Percentiles rank a stretch among this genome's conserved stretches.
Conservation (phyloP, 2,113 vertebrate genomes). For the Phrynosoma platyrhinos region DNA sequence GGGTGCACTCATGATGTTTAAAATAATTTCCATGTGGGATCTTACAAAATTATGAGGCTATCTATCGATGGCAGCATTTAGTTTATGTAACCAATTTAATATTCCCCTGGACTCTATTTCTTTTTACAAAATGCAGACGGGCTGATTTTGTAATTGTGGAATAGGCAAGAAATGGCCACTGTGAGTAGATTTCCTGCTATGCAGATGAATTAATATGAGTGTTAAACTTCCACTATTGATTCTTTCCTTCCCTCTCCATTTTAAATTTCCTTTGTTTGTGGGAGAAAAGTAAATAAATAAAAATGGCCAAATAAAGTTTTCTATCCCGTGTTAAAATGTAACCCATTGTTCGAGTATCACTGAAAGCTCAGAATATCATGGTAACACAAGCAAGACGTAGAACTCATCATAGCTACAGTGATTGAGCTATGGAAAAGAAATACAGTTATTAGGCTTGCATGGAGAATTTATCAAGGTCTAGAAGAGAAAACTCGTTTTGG, state of each 20-base stretch:
- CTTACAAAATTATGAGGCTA: background rate
- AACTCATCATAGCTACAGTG: background rate
- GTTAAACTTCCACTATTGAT: conserved; percentile 1
- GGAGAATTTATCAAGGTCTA: background rate
- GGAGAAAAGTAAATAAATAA: background rate
- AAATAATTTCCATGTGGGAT: background rate
- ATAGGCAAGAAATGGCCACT: background rate
- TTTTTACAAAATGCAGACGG: background rate
- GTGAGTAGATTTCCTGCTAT: background rate
- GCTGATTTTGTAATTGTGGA: background rate
- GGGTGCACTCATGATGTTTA: background rate
- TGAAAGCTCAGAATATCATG: background rate
- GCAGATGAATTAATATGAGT: background rate
- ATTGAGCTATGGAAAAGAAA: background rate
- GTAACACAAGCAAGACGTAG: background rate
- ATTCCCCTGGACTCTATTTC: background rate
- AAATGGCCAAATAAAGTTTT: background rate
- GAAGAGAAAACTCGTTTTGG: too few species aligned
- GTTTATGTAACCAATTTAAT: conserved; percentile 19
- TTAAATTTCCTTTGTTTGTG: background rate
- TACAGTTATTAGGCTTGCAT: background rate
- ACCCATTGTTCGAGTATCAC: background rate
- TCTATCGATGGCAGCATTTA: background rate
- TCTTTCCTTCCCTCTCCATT: background rate
- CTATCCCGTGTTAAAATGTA: background rate